Conservation (phyloP, 2,113 vertebrate species). For the Micronycteris hirsuta region DNA sequence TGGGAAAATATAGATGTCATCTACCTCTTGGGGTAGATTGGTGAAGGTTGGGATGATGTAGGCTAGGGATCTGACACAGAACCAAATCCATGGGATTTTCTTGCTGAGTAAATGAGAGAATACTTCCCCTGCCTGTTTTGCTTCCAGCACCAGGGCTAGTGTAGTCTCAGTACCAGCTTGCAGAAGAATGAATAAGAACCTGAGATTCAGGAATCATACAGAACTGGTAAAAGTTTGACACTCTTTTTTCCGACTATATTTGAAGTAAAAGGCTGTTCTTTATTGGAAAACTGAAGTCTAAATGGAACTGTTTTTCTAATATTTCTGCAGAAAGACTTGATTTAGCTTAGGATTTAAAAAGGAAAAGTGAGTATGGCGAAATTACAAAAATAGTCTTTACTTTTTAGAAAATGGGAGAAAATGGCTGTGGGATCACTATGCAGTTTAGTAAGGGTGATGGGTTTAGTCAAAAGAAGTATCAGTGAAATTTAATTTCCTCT, state of each 20-base stretch:
- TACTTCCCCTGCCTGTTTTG: not conserved
- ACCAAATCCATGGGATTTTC: not conserved
- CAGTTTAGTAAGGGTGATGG: not conserved
- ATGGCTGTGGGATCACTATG: not conserved
- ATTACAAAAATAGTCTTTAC: not conserved
- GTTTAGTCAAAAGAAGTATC: not conserved
- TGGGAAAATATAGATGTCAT: not conserved
- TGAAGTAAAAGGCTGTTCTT: not conserved
- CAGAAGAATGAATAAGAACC: not conserved
- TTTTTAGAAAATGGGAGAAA: not conserved
- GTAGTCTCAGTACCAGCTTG: not conserved
- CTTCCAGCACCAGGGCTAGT: not conserved
- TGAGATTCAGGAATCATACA: not conserved
- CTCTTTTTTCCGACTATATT: not conserved
- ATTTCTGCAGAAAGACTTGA: slow-evolving; percentile 17
- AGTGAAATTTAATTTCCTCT: not conserved
- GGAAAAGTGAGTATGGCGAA: not conserved
- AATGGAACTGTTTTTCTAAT: slow-evolving; percentile 28
- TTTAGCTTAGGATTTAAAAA: slow-evolving; percentile 44
- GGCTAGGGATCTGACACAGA: not conserved
- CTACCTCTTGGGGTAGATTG: not conserved
- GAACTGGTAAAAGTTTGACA: not conserved
- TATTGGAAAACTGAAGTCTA: slow-evolving; percentile 23
- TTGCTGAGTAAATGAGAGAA: not conserved
- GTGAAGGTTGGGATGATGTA: not conserved